Evolutionary conservation across 2,113 vertebrate genomes (phyloP).

Genomic region (Xenopus laevis): DNA sequence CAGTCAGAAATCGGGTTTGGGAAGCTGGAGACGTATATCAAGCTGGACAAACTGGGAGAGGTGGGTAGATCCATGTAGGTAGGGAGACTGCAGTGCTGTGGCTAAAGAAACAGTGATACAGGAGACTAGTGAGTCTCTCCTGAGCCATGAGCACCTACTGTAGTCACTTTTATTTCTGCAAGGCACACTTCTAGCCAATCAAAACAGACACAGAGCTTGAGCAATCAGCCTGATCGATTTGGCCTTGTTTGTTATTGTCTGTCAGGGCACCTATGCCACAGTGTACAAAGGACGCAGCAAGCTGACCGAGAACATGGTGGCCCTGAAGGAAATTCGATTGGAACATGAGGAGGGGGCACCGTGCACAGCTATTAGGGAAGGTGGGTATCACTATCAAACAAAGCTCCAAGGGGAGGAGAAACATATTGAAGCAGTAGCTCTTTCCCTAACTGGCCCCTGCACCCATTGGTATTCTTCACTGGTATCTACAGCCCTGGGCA

Average conservation of each 20-base stretch:
- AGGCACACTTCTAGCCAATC: no score
- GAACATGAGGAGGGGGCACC: conserved; percentile 90
- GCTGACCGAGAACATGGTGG: conserved; percentile 86
- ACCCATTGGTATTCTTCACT: no score
- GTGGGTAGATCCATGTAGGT: conserved; percentile 49
- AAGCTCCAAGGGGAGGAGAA: neutral
- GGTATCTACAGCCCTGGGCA: no score
- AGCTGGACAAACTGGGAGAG: conserved; percentile 88
- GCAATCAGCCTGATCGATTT: neutral
- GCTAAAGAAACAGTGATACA: no score
- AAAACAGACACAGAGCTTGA: no score
- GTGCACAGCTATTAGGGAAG: conserved; percentile 89
- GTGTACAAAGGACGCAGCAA: conserved; percentile 91
- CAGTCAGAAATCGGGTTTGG: conserved; percentile 89
- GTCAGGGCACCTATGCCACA: conserved; percentile 85
- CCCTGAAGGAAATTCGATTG: conserved; percentile 87
- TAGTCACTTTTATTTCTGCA: no score
- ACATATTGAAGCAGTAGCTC: no score
- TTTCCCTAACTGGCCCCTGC: no score
- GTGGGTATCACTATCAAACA: conserved; percentile 53
- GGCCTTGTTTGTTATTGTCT: neutral
- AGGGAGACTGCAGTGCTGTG: no score
- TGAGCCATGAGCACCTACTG: no score
- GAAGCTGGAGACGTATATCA: conserved; percentile 85
- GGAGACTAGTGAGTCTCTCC: no score